phyloP scores from a whole-genome alignment of 2,797 vertebrate genomes.

The Sebastolobus altivelis region DNA sequence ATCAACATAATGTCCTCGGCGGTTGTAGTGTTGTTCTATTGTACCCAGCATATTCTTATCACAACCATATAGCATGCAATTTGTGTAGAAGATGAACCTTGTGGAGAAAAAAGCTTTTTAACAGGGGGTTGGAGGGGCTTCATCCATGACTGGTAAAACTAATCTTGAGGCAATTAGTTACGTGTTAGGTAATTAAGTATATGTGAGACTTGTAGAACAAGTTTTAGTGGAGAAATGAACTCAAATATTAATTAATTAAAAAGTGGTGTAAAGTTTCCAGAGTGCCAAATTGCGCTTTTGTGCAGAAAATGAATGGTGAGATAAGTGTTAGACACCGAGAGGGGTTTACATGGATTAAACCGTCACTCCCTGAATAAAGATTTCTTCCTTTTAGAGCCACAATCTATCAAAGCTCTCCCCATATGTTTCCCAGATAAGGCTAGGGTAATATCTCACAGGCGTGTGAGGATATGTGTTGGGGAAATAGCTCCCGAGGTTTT shows the following conservation, averaged over 20 bases:
- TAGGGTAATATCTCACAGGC: conserved; percentile 62
- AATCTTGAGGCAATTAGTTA: conserved; percentile 74
- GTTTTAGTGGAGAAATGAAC: conserved; percentile 49
- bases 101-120: conserved; percentile 24
- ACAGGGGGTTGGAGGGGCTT: conserved; percentile 16
- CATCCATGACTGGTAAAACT: conserved; percentile 69
- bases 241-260: conserved; percentile 58
- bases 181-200: conserved; percentile 66
- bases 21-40: not conserved
- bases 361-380: conserved; percentile 66
- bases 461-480: conserved; percentile 53
- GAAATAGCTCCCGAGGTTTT: conserved; percentile 55
- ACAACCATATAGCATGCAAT: conserved; percentile 11
- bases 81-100: conserved; percentile 49
- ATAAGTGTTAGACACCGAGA: conserved; percentile 37
- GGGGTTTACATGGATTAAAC: conserved; percentile 68
- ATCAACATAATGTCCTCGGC: conserved; percentile 44
- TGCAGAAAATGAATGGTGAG: conserved; percentile 32
- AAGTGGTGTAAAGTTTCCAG: conserved; percentile 42
- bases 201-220: conserved; percentile 56
- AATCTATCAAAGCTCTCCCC: conserved; percentile 66
- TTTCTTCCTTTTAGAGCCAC: conserved; percentile 54
- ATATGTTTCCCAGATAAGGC: conserved; percentile 71
- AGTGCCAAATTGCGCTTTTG: conserved; percentile 30
- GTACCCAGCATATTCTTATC: conserved; percentile 35